Evolutionary conservation across 2,888 invertebrate species (phyloP), one percentile per base, ranked within the genome.

Genomic region (Venusia cambrica): DNA sequence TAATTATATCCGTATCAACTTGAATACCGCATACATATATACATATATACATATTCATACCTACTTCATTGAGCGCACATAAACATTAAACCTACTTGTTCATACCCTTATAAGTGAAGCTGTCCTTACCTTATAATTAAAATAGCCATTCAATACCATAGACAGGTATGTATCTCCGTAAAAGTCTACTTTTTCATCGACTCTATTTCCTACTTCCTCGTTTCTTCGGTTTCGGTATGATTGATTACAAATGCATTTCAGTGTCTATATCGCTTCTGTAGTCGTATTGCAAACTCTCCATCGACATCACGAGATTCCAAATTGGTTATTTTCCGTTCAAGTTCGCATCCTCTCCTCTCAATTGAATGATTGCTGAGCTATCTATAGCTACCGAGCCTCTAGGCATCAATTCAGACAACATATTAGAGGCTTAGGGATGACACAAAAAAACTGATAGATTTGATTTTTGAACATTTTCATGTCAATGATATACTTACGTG

Each of bases 321-420:
- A 29, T 13, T 1, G 22, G 22, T 30, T 30, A 39, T 39, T 39
- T 39, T 39, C 25, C 35, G 27, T 35, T 30, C 6, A 42, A 54
- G 28, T 19, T 38, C 20, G 15, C 24, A 32, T 38, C 34, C 32
- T 20, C 35, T 28, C 24, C 28, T 40, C 46, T 61, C 60, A 66
- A 76, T 73, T 70, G 71, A 57, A 73, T 69, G 71, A 76, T 73
- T 67, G 57, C 19, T 12, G 40, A 44, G 45, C 30, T n/a, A n/a
- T n/a, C 33, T 36, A 36, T 29, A 13, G 27, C 28, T 13, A 31
- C 22, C 19, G 21, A 27, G 30, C 32, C 36, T n/a, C 25, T 27
- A 20, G 12, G 22, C 27, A 6, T 14, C 34, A 30, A 32, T 34
- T 34, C 34, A n/a, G 12, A 16, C 12, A 11, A 21, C 13, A 16